Evolutionary conservation across 2,113 vertebrate genomes (phyloP).

Genomic region (Talpa occidentalis): DNA sequence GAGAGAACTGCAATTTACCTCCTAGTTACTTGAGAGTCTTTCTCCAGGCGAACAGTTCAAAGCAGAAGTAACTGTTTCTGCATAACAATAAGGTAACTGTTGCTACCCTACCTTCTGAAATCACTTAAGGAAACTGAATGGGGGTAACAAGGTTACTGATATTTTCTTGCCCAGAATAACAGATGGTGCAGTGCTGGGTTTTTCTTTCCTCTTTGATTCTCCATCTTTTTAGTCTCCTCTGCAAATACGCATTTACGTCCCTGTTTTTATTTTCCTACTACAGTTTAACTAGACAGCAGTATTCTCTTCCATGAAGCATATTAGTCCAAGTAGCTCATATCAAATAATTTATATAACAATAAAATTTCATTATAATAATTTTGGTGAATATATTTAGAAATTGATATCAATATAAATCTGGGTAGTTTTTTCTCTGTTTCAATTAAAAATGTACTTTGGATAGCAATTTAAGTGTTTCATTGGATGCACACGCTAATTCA

Average conservation of each 20-base stretch:
- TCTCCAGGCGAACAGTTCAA: neutral
- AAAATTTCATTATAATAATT: neutral
- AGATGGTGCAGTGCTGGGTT: neutral
- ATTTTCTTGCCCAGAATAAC: neutral
- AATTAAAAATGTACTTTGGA: slow-evolving; percentile 9
- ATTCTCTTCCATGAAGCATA: neutral
- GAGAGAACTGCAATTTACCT: neutral
- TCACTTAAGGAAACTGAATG: neutral
- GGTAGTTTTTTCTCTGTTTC: neutral
- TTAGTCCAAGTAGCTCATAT: neutral
- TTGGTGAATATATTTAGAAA: neutral
- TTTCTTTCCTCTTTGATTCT: slow-evolving; percentile 13
- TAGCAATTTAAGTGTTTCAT: slow-evolving; percentile 11
- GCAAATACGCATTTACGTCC: neutral
- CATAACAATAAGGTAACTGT: neutral
- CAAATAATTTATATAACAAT: slow-evolving; percentile 39
- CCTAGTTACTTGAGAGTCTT: neutral
- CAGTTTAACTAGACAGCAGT: slow-evolving; percentile 29
- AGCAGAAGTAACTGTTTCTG: slow-evolving; percentile 34
- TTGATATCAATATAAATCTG: neutral
- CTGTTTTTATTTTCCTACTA: neutral
- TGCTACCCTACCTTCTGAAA: slow-evolving; percentile 35
- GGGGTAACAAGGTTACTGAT: neutral
- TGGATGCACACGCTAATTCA: slow-evolving; percentile 22
- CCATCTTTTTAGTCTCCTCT: slow-evolving; percentile 14